These are phyloP conservation scores for Oligia strigilis DNA, from an alignment of 2,888 invertebrate species.

Conservation along the genomic window DNA sequence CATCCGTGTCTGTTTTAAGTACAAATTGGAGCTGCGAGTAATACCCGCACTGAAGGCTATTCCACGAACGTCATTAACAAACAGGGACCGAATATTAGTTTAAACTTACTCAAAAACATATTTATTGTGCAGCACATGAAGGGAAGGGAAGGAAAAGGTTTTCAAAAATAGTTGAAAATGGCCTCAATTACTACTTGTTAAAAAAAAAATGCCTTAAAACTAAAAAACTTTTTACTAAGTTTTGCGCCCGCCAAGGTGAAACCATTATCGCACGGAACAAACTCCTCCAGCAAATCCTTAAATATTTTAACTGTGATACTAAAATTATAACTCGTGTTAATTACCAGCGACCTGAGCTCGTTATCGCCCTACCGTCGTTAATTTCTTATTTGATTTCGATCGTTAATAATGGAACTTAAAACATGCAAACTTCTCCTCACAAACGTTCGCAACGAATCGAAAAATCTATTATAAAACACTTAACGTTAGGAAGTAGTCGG, in stretches of 20 bases:
- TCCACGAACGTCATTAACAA: conserved; percentile 38
- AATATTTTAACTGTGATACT: conserved; percentile 25
- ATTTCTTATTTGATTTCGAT: conserved; percentile 21
- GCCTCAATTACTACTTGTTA: not conserved
- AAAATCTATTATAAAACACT: conserved; percentile 52
- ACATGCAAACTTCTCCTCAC: conserved; percentile 34
- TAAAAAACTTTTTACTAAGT: not conserved
- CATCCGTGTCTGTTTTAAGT: conserved; percentile 29
- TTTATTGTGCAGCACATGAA: not conserved
- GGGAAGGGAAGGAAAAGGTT: not conserved
- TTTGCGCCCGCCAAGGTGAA: not conserved
- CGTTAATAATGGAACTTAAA: conserved; percentile 41
- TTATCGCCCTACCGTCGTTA: conserved; percentile 25
- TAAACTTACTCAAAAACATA: not conserved
- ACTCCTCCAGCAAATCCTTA: conserved; percentile 14
- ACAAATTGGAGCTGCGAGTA: conserved; percentile 17
- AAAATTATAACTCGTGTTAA: conserved; percentile 18
- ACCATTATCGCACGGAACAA: conserved; percentile 12
- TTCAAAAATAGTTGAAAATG: not conserved
- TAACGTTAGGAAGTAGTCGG: conserved; percentile 33
- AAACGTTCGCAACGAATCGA: conserved; percentile 41
- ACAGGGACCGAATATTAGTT: conserved; percentile 16
- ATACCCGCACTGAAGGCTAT: conserved; percentile 7
- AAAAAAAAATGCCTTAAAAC: not conserved
- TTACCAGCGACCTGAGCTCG: conserved; percentile 18